Evolutionary conservation across 2,888 invertebrate genomes (phyloP), one percentile per base, ranked within the genome.

Genomic region (Leptinotarsa tumamoca): DNA sequence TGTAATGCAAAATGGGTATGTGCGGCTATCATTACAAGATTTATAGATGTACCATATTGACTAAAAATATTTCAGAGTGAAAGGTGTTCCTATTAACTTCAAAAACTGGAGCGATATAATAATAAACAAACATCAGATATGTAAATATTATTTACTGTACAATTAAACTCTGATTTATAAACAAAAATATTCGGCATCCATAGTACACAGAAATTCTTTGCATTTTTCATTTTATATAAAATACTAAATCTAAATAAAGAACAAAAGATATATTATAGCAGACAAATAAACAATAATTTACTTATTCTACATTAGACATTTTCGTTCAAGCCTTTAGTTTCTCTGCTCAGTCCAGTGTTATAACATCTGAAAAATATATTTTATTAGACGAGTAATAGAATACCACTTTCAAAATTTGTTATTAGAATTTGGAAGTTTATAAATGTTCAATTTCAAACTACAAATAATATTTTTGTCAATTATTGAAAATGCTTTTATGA

Each of bases 1-100:
- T 67, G 43, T 33, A 77, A 77, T 72, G 56, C 69, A 14, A 74
- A 74, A 72, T 77, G 71, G 72, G 63, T 77, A 18, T 77, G 74
- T 70, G 74, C 77, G 17, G 77, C 77, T 69, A 72, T 74, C 58
- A 72, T 77, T n/a, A 51, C n/a, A 15, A 56, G 58, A 51, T 73
- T 73, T 73, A 15, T 73, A 50, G 73, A 58, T 58, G n/a, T 33
- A 52, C 15, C 27, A 49, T 5, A 52, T 27, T 68, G 50, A 68
- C 49, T 10, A 15, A 33, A 27, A 27, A 33, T 50, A 70, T 58
- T 23, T 43, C 7, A 49, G 13, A 17, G 52, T 52, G 17, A 52
- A 52, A 52, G 4, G 52, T 52, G 43, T 43, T 10, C 43, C 10
- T 10, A 43, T 43, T 43, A 10, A 10, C 10, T 43, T 13, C 43